A percentile compares a stretch with the other conserved stretches of the same genome.
phyloP scores from a whole-genome alignment of 2,113 vertebrate species.

The Mionectes macconnelli region DNA sequence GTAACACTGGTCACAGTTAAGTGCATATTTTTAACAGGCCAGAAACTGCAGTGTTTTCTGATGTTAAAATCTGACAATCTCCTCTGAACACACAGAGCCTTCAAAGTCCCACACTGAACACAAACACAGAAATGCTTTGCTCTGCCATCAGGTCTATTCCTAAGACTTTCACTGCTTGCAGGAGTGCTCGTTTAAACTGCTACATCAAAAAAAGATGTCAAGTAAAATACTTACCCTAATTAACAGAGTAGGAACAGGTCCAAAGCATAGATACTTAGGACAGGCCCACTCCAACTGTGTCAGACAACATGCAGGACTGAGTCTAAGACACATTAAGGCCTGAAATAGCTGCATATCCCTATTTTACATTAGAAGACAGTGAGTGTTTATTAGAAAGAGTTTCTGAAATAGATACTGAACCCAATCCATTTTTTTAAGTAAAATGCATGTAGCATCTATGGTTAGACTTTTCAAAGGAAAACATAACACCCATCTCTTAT shows the following conservation, averaged over 20 bases:
- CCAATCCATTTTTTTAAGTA: neutral
- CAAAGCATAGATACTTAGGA: neutral
- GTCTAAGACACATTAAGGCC: neutral
- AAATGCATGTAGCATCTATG: neutral
- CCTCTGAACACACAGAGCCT: neutral
- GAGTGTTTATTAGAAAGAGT: neutral
- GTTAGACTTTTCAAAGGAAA: neutral
- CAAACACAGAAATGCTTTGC: neutral
- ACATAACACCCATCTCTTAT: neutral
- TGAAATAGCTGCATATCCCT: neutral
- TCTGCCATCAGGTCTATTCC: neutral
- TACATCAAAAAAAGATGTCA: neutral
- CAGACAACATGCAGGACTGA: neutral
- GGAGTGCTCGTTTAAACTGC: neutral
- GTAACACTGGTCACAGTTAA: neutral
- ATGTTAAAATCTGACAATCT: neutral
- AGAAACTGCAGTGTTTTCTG: neutral
- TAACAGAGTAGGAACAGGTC: neutral
- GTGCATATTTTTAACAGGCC: neutral
- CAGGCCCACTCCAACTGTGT: neutral
- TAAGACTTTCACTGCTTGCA: neutral
- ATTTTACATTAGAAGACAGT: neutral
- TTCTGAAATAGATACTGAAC: neutral
- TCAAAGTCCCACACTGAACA: neutral
- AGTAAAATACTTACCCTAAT: neutral